Evolutionary conservation across 2,113 vertebrate species (phyloP).

Genomic region (Laterallus jamaicensis): DNA sequence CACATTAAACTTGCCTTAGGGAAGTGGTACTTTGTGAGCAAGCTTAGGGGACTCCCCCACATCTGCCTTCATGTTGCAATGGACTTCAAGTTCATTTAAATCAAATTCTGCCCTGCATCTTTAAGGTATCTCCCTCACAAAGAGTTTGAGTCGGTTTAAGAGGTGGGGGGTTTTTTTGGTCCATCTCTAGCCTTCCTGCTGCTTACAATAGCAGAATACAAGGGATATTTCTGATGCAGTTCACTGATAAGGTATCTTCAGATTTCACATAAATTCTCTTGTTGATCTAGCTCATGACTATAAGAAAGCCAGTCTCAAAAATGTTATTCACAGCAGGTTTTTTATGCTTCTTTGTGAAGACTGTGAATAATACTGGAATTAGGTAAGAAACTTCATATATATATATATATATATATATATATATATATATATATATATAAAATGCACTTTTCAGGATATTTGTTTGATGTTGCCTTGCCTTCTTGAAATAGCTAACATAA

Average conservation of each 20-base stretch:
- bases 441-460: neutral
- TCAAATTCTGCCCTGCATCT: neutral
- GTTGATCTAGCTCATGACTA: neutral
- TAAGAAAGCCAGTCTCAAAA: neutral
- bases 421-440: neutral
- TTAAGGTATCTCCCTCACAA: neutral
- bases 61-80: neutral
- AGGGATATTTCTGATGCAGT: neutral
- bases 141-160: neutral
- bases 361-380: neutral
- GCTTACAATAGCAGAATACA: neutral
- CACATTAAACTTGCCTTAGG: neutral
- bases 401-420: neutral
- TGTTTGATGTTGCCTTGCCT: neutral
- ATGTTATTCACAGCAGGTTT: neutral
- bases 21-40: neutral
- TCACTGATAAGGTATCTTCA: neutral
- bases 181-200: neutral
- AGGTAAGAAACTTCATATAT: neutral
- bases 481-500: neutral
- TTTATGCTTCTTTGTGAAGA: neutral
- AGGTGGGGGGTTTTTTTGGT: neutral
- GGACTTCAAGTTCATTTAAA: neutral
- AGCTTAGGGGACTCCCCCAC: neutral
- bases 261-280: conserved; percentile 7